Conservation (phyloP, 2,797 vertebrate genomes). For the Siniperca obscura region DNA sequence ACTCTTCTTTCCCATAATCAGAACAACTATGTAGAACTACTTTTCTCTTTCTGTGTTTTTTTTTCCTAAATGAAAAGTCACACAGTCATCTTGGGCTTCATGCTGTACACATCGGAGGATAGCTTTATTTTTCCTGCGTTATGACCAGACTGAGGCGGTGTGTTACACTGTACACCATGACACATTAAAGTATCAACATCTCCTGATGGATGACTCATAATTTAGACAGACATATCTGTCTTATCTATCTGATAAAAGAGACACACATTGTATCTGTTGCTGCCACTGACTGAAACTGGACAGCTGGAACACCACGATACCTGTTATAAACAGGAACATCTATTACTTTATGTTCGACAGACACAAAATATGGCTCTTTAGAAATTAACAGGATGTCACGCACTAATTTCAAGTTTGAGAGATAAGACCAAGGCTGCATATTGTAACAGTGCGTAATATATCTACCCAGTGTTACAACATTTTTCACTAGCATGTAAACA, state of each 20-base stretch:
- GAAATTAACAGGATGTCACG: not conserved
- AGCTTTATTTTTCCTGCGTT: not conserved
- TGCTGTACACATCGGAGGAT: not conserved
- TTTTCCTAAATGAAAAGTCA: not conserved
- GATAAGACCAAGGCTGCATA: not conserved
- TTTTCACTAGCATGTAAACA: not conserved
- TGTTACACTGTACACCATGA: not conserved
- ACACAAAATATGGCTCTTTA: not conserved
- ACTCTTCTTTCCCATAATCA: constrained; percentile 4
- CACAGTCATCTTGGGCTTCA: too few species aligned
- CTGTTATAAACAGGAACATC: not conserved
- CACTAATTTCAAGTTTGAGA: not conserved
- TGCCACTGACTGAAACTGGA: not conserved
- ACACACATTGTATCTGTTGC: constrained; percentile 15
- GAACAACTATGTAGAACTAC: not conserved
- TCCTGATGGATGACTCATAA: constrained; percentile 3
- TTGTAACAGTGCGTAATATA: not conserved
- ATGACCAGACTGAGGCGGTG: not conserved
- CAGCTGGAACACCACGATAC: constrained; percentile 3
- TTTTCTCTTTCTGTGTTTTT: not conserved
- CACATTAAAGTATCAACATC: not conserved
- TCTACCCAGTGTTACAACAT: not conserved
- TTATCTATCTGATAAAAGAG: constrained; percentile 30
- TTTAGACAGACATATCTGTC: constrained; percentile 22
- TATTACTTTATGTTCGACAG: not conserved